Percentiles rank a stretch among this genome's conserved stretches.
Conservation (phyloP, 2,797 vertebrate genomes). For the Amblyraja radiata region DNA sequence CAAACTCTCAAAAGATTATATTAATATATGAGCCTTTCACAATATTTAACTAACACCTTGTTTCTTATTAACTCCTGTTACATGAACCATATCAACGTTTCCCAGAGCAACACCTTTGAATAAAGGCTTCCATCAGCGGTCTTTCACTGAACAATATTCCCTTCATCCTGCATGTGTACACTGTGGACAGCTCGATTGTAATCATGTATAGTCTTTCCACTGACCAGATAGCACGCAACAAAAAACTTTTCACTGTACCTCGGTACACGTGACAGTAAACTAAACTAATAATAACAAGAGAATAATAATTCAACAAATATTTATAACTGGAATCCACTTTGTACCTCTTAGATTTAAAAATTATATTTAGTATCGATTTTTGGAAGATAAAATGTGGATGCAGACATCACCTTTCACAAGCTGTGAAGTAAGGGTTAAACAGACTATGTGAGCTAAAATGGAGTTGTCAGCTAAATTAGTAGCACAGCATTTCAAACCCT, state of each 20-base stretch:
- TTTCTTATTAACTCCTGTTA: not conserved
- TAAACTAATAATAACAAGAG: no score
- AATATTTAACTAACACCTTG: conserved; percentile 12
- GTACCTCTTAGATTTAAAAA: not conserved
- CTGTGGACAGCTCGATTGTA: no score
- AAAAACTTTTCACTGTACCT: no score
- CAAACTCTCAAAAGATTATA: not conserved
- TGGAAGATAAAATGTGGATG: not conserved
- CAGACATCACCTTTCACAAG: not conserved
- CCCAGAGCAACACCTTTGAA: not conserved
- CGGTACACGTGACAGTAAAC: no score
- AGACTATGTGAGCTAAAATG: no score
- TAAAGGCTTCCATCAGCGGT: not conserved
- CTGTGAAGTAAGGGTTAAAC: no score
- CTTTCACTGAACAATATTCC: no score
- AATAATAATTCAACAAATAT: not conserved
- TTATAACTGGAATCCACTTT: not conserved
- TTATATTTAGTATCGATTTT: not conserved
- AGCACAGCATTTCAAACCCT: no score
- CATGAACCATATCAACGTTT: not conserved
- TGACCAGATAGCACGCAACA: no score
- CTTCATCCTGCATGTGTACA: no score
- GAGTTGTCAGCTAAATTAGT: no score
- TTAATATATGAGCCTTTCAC: conserved; percentile 15
- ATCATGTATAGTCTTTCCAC: no score